phyloP scores from a whole-genome alignment of 2,797 vertebrate genomes.

The Phrynocephalus guinanensis region DNA sequence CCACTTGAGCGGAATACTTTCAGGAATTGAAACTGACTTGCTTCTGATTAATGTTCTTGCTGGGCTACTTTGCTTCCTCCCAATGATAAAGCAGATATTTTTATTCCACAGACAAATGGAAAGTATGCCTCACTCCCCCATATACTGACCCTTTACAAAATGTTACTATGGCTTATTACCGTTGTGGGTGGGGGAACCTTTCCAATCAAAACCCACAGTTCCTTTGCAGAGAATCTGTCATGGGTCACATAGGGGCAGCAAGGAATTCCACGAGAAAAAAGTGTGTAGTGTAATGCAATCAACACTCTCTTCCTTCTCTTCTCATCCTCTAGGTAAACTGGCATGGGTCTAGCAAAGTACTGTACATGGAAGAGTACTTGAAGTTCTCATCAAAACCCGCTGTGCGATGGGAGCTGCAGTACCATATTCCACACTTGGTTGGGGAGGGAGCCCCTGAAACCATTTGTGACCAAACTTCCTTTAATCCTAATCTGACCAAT shows the following conservation, averaged over 20 bases:
- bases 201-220: too few species aligned
- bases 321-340: neutral
- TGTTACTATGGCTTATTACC: neutral
- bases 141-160: neutral
- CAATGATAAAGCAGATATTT: neutral
- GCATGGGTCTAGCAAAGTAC: neutral
- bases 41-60: neutral
- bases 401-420: neutral
- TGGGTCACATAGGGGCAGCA: too few species aligned
- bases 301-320: neutral
- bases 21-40: neutral
- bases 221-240: neutral
- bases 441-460: neutral
- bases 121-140: neutral
- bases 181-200: too few species aligned
- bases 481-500: neutral
- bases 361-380: neutral
- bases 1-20: neutral
- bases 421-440: neutral
- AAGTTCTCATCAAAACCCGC: neutral
- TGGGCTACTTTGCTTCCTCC: neutral
- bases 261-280: neutral
- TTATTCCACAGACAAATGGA: neutral
- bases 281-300: neutral
- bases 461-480: neutral